Base-by-base conservation (phyloP, 2,797 vertebrate species). In the Alfaro cultratus region DNA sequence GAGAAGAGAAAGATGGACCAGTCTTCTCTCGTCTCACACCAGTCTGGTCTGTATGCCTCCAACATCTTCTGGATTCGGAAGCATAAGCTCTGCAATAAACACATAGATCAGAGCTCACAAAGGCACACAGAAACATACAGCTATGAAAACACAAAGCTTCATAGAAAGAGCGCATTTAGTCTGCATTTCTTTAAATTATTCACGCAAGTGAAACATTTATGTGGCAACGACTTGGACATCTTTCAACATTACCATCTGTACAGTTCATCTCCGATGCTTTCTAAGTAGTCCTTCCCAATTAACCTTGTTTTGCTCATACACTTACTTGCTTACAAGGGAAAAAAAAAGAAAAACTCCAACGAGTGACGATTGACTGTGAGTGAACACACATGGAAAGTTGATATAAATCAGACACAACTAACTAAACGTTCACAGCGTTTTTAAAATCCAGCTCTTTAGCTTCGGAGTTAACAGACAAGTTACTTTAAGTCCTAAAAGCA, bases 1-100 rank as follows among this genome's bases (percentile, higher is more conserved):
- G 99, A 99, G 95, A 99, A 99, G 47, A 99, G 96, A 83, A 97
- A 99, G 89, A 99, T 95, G 0, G 98, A 99, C 99, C 99, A 99
- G 81, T 99, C 96, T 79, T 97, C 97, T 23, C 99, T 95, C 85
- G 95, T 94, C 89, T 98, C 97, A 76, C 98, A 99, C 98, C 98
- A 99, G 85, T 97, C 97, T 0, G 98, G 98, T 74, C 97, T 97
- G 88, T 99, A 99, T 7, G 95, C 97, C 76, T 99, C 98, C 12
- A 99, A 96, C 98, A 99, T 99, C 96, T 99, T 99, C 93, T 96
- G 96, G 84, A 99, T 94, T 1, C 98, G 97, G 94, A 99, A 99
- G 83, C 98, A 99, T 81, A 99, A 88, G 75, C 97, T 98, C 99
- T 99, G 89, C 74, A 85, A 80, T 53, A 51, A 68, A 70, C 7